These are phyloP conservation scores for Aporophyla lueneburgensis DNA, from an alignment of 2,888 invertebrate species.

Conservation along the genomic window DNA sequence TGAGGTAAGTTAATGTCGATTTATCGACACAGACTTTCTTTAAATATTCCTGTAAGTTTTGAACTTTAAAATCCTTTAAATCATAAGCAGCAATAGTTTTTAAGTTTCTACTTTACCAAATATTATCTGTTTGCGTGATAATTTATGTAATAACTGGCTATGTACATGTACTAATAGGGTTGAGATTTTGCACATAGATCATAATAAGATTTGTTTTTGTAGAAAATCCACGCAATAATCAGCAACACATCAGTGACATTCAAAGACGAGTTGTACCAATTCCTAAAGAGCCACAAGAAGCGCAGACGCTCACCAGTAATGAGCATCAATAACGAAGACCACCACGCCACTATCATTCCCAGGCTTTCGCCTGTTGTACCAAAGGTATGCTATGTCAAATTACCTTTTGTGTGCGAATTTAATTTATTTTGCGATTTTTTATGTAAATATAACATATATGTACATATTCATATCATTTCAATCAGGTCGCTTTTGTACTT, in stretches of 20 bases:
- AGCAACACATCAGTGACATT: conserved; percentile 90
- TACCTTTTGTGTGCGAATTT: too few species aligned
- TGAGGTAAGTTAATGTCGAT: conserved; percentile 90
- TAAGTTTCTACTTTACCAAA: too few species aligned
- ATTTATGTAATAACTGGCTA: neutral
- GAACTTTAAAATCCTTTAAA: too few species aligned
- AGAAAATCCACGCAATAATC: conserved; percentile 92
- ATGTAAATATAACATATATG: too few species aligned
- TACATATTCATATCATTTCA: too few species aligned
- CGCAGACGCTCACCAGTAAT: conserved; percentile 58
- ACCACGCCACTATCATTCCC: conserved; percentile 89
- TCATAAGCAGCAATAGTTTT: too few species aligned
- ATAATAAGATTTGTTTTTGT: neutral
- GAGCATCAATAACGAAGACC: conserved; percentile 69
- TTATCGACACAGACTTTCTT: too few species aligned
- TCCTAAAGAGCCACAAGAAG: conserved; percentile 84
- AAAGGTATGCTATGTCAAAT: conserved; percentile 89
- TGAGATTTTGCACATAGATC: too few species aligned
- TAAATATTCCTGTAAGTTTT: too few species aligned
- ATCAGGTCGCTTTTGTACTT: too few species aligned
- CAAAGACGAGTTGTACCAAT: conserved; percentile 91
- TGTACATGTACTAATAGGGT: too few species aligned
- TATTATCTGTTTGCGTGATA: neutral
- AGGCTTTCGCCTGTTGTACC: conserved; percentile 95
- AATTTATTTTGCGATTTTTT: too few species aligned